Base-by-base conservation (phyloP, 2,888 invertebrate genomes). In the Calephelis perditalis region DNA sequence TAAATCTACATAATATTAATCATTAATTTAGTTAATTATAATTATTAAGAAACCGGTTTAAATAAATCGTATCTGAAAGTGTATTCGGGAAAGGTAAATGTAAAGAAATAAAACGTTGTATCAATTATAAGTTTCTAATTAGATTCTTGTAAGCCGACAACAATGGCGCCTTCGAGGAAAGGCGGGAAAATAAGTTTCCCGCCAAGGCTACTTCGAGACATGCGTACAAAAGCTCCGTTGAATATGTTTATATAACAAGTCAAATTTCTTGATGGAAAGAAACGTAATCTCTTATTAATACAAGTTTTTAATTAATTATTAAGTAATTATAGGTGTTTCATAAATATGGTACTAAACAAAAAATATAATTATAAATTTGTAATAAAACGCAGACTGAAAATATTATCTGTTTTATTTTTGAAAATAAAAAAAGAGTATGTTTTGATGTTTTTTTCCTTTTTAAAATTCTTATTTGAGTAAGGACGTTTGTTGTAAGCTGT, bases 181-280 rank as follows among this genome's bases (percentile, higher is more conserved):
- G 81, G 88, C 88, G 88, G 88, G 86, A 87, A 87, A 88, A 82
- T 81, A 79, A 82, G 78, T 86, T 88, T 86, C 87, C 86, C 87
- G 87, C 87, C 82, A 74, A 79, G 74, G 75, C 77, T 75, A 75
- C 73, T 77, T 77, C 77, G 81, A 81, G 85, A 84, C 83, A 79
- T 78, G 86, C 86, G 87, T 86, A 81, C 81, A 71, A 78, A 81
- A 81, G 63, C 78, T 79, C 76, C 75, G 76, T 10, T 40, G 40
- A 49, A 37, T 37, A 49, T 12, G 47, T 37, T 52, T 35, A 15
- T 26, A 26, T 7, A 15, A 26, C 49, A 49, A 52, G 10, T 35
- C 52, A 52, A 15, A 52, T 52, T 52, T 15, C 26, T 40, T 40
- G 40, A 40, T 8, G 40, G 6, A 6, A 40, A 5, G 7, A 40